Evolutionary conservation across 1,140 invertebrate genomes (phyloP).

Genomic region (Ptiloglossa arizonensis): DNA sequence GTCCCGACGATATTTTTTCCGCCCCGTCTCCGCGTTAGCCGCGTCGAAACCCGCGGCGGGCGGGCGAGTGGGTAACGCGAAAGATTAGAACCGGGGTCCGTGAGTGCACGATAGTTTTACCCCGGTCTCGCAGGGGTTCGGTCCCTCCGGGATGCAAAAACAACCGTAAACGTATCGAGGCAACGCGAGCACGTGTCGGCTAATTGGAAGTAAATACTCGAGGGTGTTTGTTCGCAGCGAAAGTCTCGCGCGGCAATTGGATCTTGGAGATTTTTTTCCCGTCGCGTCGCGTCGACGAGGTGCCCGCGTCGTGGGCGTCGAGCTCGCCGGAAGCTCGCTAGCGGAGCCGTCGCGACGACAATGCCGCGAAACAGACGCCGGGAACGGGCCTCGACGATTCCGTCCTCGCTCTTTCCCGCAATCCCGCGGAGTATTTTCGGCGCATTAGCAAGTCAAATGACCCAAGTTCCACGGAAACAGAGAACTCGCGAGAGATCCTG

Average conservation of each 20-base stretch:
- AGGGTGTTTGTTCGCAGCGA: neutral
- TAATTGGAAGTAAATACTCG: constrained; percentile 63
- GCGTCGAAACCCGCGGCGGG: constrained; percentile 63
- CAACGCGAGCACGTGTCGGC: constrained; percentile 64
- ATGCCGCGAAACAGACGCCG: constrained; percentile 47
- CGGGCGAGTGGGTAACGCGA: constrained; percentile 71
- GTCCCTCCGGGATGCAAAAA: constrained; percentile 65
- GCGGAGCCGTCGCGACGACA: constrained; percentile 24
- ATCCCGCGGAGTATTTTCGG: constrained; percentile 68
- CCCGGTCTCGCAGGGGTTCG: constrained; percentile 36
- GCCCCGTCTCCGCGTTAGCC: constrained; percentile 48
- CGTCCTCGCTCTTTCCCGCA: constrained; percentile 45
- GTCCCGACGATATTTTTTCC: constrained; percentile 17
- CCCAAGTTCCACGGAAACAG: constrained; percentile 62
- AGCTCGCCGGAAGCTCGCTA: neutral
- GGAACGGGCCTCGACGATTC: constrained; percentile 24
- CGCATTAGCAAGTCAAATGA: constrained; percentile 77
- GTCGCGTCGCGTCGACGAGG: no score
- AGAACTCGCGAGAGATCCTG: constrained; percentile 38
- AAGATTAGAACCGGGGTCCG: constrained; percentile 68
- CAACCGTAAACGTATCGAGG: constrained; percentile 70
- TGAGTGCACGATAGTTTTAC: constrained; percentile 62
- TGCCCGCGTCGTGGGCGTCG: no score
- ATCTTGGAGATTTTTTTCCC: no score
- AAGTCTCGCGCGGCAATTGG: no score